A percentile compares a stretch with the other conserved stretches of the same genome.
Evolutionary conservation across 2,888 invertebrate genomes (phyloP).

Genomic region (Ceriagrion tenellum): DNA sequence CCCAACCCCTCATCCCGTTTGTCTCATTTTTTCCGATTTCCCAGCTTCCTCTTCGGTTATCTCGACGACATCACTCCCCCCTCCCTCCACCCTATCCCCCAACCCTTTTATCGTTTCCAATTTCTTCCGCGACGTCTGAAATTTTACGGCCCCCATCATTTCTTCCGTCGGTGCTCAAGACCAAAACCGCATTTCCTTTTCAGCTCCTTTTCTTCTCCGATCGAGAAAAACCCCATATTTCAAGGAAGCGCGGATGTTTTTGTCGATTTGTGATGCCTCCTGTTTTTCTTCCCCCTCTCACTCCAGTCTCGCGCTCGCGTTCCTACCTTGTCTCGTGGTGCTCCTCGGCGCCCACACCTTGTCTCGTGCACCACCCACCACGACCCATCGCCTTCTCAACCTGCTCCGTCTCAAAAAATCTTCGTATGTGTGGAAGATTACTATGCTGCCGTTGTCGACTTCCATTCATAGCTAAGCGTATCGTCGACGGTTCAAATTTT

Average conservation of each 20-base stretch:
- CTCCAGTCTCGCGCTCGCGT: not conserved
- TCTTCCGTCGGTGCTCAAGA: not conserved
- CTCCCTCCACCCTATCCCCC: not conserved
- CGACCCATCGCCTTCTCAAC: too few species aligned
- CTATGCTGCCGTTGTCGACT: too few species aligned
- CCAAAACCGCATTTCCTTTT: not conserved
- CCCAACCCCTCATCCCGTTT: not conserved
- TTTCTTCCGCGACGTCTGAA: slow-evolving; percentile 17
- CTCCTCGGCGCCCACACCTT: not conserved
- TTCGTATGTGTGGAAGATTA: too few species aligned
- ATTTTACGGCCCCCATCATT: slow-evolving; percentile 32
- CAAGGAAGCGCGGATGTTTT: not conserved
- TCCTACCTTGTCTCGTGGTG: not conserved
- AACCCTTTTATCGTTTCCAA: slow-evolving; percentile 26
- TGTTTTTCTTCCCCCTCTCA: not conserved
- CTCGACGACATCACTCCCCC: not conserved
- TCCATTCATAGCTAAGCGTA: too few species aligned
- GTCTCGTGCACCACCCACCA: not conserved
- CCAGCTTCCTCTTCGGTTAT: not conserved
- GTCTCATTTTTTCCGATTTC: slow-evolving; percentile 7
- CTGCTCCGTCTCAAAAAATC: too few species aligned
- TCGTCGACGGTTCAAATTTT: too few species aligned
- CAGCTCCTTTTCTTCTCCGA: not conserved
- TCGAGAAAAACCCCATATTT: not conserved
- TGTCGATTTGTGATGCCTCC: not conserved